phyloP scores from a whole-genome alignment of 2,113 vertebrate genomes.

The Alligator mississippiensis region DNA sequence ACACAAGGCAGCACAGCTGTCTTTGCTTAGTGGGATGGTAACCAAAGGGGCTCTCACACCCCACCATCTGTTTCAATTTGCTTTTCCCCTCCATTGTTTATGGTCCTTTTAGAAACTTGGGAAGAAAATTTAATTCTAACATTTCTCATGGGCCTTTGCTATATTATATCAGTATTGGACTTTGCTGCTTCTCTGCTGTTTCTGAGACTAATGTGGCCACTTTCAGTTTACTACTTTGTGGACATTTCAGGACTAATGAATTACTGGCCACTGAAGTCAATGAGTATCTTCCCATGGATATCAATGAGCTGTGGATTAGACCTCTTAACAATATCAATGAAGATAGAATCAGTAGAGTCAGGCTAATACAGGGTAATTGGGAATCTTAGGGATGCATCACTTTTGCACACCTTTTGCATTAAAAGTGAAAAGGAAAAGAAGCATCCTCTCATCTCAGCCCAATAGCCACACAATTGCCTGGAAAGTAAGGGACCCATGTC shows the following conservation, averaged over 20 bases:
- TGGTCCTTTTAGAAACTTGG: background rate
- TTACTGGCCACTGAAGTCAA: background rate
- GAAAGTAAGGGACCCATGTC: too few relatives aligned
- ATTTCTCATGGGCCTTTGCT: background rate
- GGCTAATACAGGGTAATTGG: background rate
- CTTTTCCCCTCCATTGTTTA: background rate
- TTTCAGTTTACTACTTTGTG: background rate
- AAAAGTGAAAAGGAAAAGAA: too few relatives aligned
- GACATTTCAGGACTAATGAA: background rate
- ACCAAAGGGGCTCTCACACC: background rate
- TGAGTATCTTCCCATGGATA: background rate
- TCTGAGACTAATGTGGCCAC: background rate
- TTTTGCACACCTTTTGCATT: too few relatives aligned
- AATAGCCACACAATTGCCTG: too few relatives aligned
- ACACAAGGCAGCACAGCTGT: background rate
- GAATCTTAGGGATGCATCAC: background rate
- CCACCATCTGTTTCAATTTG: background rate
- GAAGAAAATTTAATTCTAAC: background rate
- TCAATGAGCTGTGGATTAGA: background rate
- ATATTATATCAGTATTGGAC: background rate
- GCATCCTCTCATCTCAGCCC: too few relatives aligned
- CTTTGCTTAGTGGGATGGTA: background rate
- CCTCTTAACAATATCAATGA: background rate
- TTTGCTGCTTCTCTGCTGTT: background rate
- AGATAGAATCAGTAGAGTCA: background rate